phyloP scores from a whole-genome alignment of 2,113 vertebrate genomes.

The Callospermophilus lateralis region DNA sequence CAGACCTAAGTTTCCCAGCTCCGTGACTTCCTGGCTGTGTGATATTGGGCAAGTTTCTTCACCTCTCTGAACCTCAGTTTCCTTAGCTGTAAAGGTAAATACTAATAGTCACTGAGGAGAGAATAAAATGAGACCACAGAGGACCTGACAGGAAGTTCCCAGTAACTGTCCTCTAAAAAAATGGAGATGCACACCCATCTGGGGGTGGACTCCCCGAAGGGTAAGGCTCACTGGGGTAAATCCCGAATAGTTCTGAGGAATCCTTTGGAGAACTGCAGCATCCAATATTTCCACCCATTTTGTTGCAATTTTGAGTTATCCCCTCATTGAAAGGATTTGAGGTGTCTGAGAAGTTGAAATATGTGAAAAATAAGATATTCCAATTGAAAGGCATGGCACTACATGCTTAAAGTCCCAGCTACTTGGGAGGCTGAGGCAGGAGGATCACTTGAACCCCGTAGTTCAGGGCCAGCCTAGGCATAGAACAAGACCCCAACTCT shows the following conservation, averaged over 20 bases:
- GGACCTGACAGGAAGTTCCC: neutral
- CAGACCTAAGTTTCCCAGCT: neutral
- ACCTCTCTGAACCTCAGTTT: neutral
- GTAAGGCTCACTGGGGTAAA: neutral
- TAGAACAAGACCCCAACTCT: neutral
- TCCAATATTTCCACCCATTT: neutral
- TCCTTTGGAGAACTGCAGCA: neutral
- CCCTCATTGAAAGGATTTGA: neutral
- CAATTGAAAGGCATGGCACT: neutral
- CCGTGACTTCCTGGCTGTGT: neutral
- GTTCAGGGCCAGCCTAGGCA: neutral
- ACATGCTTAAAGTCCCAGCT: neutral
- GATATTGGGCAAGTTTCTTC: neutral
- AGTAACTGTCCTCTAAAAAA: neutral
- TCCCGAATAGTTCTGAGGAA: neutral
- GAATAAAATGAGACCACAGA: neutral
- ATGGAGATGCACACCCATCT: neutral
- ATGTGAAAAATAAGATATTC: neutral
- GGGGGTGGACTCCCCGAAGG: neutral
- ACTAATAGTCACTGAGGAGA: neutral
- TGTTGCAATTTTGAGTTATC: neutral
- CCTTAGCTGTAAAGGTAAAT: neutral
- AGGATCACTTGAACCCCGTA: neutral
- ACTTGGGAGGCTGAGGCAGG: neutral
- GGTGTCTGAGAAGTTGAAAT: conserved; percentile 32